phyloP scores from a whole-genome alignment of 2,113 vertebrate genomes.

The Neodon shergylaensis region DNA sequence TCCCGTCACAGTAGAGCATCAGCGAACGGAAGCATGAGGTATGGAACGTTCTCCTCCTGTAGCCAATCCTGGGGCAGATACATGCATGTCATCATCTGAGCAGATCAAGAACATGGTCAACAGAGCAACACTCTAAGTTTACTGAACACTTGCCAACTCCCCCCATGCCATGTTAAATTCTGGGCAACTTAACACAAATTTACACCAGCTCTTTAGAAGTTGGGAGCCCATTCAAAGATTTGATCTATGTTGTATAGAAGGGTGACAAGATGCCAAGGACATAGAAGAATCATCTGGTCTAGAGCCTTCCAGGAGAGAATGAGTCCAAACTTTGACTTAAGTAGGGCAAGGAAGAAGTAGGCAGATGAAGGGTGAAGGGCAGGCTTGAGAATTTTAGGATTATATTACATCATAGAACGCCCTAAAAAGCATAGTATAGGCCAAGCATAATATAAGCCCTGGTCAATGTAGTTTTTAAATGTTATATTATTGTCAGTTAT shows the following conservation, averaged over 20 bases:
- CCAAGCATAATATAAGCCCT: background rate
- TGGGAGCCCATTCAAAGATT: background rate
- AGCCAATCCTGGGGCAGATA: background rate
- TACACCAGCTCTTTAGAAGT: background rate
- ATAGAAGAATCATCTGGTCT: background rate
- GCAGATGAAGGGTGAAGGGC: background rate
- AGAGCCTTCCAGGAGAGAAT: constrained; percentile 10
- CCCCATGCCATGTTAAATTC: background rate
- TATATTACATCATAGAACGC: background rate
- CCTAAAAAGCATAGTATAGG: background rate
- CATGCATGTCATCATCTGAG: background rate
- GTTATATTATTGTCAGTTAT: background rate
- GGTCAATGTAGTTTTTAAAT: background rate
- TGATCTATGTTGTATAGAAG: background rate
- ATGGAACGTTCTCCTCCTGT: background rate
- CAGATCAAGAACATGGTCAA: background rate
- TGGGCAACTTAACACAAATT: background rate
- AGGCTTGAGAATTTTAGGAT: background rate
- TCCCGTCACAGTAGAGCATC: background rate
- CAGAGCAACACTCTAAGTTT: background rate
- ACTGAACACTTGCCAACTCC: background rate
- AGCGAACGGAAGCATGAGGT: background rate
- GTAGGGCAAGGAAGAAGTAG: background rate
- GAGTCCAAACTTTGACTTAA: background rate
- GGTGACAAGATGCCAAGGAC: background rate